Conservation (phyloP, 2,888 invertebrate genomes). For the Exephanes ischioxanthus region DNA sequence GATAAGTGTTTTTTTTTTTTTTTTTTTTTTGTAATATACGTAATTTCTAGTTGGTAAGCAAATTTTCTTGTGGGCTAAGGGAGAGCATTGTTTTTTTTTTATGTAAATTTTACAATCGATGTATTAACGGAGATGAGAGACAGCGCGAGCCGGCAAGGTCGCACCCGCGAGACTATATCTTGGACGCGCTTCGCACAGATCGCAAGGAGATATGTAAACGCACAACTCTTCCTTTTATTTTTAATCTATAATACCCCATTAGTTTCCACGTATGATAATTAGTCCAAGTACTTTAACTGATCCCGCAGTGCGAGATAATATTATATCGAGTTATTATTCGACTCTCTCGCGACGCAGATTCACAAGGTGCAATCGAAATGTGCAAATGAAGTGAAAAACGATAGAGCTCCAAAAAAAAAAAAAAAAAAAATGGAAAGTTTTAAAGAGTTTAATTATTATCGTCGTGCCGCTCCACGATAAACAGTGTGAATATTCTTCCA, state of each 20-base stretch:
- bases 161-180: constrained; percentile 13
- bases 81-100: constrained; percentile 29
- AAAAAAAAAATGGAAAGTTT: constrained; percentile 37
- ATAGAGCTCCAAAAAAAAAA: constrained; percentile 39
- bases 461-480: constrained; percentile 67
- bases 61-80: constrained; percentile 9
- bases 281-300: constrained; percentile 6
- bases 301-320: constrained; percentile 3
- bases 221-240: constrained; percentile 56
- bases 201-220: constrained; percentile 55
- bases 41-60: constrained; percentile 49
- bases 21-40: constrained; percentile 48
- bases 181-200: constrained; percentile 44
- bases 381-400: constrained; percentile 45
- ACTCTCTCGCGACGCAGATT: constrained; percentile 25
- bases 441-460: constrained; percentile 52
- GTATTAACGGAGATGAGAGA: constrained; percentile 43
- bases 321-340: constrained; percentile 31
- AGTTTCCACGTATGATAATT: constrained; percentile 16
- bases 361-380: constrained; percentile 39
- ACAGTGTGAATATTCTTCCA: constrained; percentile 61
- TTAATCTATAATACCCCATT: constrained; percentile 9
- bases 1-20: constrained; percentile 11
- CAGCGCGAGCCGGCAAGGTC: constrained; percentile 1
- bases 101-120: constrained; percentile 37